These are phyloP conservation scores for Xylocampa areola DNA, from an alignment of 2,888 invertebrate species.

Conservation along the genomic window DNA sequence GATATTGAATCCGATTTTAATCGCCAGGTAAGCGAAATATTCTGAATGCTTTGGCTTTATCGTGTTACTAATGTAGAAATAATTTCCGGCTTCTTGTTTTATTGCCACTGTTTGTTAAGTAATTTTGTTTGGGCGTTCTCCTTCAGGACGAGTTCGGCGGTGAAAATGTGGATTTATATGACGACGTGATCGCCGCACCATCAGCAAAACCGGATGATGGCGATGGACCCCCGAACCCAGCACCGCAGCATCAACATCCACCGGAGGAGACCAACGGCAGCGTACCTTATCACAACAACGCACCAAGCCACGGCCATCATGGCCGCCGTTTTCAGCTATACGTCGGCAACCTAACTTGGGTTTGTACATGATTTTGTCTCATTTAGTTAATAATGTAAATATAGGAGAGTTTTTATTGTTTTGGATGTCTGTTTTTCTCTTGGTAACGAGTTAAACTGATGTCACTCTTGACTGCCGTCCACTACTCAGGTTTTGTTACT, in stretches of 20 bases:
- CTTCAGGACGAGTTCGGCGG: constrained; percentile 94
- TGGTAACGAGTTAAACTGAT: constrained; percentile 58
- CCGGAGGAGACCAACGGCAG: constrained; percentile 92
- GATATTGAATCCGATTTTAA: constrained; percentile 98
- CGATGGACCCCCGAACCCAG: constrained; percentile 89
- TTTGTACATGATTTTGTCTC: constrained; percentile 90
- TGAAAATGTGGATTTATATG: constrained; percentile 97
- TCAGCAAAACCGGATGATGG: constrained; percentile 90
- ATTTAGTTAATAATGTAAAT: constrained; percentile 82
- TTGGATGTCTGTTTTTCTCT: constrained; percentile 68
- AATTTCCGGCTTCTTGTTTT: constrained; percentile 24
- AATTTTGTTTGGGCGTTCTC: constrained; percentile 61
- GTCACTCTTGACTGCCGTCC: constrained; percentile 57
- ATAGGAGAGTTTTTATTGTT: constrained; percentile 72
- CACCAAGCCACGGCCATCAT: constrained; percentile 93
- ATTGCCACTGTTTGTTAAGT: constrained; percentile 3
- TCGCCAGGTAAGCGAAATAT: constrained; percentile 76
- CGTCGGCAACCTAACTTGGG: constrained; percentile 99
- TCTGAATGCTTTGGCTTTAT: constrained; percentile 58
- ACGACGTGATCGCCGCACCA: constrained; percentile 97
- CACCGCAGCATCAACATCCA: constrained; percentile 86
- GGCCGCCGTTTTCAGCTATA: constrained; percentile 97
- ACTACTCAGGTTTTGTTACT: constrained; percentile 57
- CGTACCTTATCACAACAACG: constrained; percentile 92
- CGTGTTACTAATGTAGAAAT: neutral